These are phyloP conservation scores for Coptodon bakossiorum DNA, from an alignment of 2,113 vertebrate genomes.

Conservation along the genomic window DNA sequence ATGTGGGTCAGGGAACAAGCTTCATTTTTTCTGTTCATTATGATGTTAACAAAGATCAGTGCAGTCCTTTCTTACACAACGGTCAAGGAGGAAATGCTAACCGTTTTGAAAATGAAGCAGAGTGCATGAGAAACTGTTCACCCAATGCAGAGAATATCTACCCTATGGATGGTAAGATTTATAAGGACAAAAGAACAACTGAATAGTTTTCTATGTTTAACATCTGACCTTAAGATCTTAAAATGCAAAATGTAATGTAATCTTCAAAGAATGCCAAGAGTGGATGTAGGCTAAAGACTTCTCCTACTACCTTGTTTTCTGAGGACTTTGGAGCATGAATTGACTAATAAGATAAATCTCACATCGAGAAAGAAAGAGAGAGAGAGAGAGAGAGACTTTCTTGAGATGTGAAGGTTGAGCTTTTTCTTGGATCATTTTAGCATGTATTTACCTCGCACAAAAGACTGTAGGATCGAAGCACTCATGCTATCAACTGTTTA, in stretches of 20 bases:
- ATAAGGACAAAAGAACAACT: neutral
- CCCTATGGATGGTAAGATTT: constrained; percentile 53
- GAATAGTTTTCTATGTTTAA: neutral
- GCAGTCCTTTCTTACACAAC: constrained; percentile 55
- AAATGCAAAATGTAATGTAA: neutral
- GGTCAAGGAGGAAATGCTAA: constrained; percentile 67
- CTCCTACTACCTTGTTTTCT: neutral
- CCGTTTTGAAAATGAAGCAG: constrained; percentile 53
- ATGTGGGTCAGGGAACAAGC: constrained; percentile 1
- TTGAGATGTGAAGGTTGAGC: neutral
- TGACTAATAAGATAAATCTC: neutral
- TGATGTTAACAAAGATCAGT: constrained; percentile 13
- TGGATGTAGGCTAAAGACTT: neutral
- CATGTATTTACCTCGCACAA: neutral
- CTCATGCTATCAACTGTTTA: neutral
- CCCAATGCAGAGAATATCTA: neutral
- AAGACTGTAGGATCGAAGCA: neutral
- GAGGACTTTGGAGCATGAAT: constrained; percentile 36
- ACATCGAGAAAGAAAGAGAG: neutral
- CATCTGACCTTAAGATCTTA: neutral
- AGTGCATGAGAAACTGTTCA: constrained; percentile 67
- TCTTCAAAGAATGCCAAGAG: neutral
- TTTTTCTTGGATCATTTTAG: neutral
- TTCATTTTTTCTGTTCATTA: constrained; percentile 3
- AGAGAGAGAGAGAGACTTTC: neutral